Evolutionary conservation across 2,113 vertebrate genomes (phyloP), one percentile per base, ranked within the genome.

Genomic region (Eulacestoma nigropectus): DNA sequence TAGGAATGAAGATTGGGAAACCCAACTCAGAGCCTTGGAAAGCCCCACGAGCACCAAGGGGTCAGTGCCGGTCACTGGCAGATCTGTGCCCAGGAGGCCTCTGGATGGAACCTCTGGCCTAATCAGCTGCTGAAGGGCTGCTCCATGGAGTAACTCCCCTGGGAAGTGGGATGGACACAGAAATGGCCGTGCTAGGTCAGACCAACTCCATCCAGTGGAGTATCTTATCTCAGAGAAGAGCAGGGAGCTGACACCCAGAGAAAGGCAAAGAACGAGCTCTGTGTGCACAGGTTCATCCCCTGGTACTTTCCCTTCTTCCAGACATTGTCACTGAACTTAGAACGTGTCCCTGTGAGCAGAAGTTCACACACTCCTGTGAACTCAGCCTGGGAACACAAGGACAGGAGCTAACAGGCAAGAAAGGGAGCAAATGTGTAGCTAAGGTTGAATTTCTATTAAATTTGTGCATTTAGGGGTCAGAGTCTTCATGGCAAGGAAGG

Each of bases 81-180:
- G 64, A 22, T 26, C 7, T 9, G 76, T 56, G 30, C 60, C 53
- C 62, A 46, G 62, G n/a, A 77, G 6, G 41, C 8, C 60, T 9
- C n/a, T 30, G 87, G 9, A 47, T 46, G 70, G 14, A 74, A 93
- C 93, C 95, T 93, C 92, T 90, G 76, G 15, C 93, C 95, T 92
- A 5, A 37, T 57, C 83, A 86, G 90, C 90, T 86, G 89, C 90
- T 73, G n/a, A 11, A 68, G 44, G 4, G 26, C 46, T 67, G 78
- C 41, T 59, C 35, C 33, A 41, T 88, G 94, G 95, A 84, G 92
- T 27, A 97, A 96, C 41, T 52, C 87, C 83, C 15, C 5, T 5
- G 83, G 88, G 94, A 89, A 62, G 50, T 0, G 37, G n/a, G 27
- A 17, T 11, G 62, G 56, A 68, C 39, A 60, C 27, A 11, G 4